These are phyloP conservation scores for Pomacea canaliculata DNA, from an alignment of 2,888 invertebrate species.

Conservation along the genomic window DNA sequence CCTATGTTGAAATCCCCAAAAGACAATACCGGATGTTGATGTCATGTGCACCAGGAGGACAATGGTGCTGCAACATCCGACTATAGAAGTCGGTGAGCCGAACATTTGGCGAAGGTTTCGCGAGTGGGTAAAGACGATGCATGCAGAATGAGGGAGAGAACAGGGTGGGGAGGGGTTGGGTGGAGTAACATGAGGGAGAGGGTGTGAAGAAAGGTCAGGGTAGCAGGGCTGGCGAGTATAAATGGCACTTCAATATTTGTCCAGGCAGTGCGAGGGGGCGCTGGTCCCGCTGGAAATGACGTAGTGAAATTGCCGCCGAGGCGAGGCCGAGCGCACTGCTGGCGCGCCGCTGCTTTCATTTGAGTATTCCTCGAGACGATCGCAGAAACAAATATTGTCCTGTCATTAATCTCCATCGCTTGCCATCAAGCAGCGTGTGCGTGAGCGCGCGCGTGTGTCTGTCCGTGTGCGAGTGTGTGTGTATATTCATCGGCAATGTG, in stretches of 20 bases:
- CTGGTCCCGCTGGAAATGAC: conserved; percentile 23
- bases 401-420: conserved; percentile 27
- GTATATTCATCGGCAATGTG: no score
- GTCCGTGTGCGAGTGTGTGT: no score
- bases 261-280: background rate
- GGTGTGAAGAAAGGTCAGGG: background rate
- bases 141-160: background rate
- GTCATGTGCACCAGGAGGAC: no score
- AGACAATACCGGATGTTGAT: no score
- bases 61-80: no score
- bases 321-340: background rate
- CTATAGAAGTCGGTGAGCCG: no score
- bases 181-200: background rate
- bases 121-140: background rate
- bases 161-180: background rate
- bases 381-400: conserved; percentile 27
- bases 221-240: background rate
- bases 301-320: conserved; percentile 16
- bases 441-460: background rate
- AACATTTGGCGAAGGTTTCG: no score
- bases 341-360: background rate
- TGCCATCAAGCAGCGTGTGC: conserved; percentile 22
- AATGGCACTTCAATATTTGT: conserved; percentile 24
- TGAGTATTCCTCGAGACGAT: background rate
- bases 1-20: no score